Percentiles rank a stretch among this genome's conserved stretches.
Evolutionary conservation across 2,113 vertebrate genomes (phyloP).

Genomic region (Callionymus lyra): DNA sequence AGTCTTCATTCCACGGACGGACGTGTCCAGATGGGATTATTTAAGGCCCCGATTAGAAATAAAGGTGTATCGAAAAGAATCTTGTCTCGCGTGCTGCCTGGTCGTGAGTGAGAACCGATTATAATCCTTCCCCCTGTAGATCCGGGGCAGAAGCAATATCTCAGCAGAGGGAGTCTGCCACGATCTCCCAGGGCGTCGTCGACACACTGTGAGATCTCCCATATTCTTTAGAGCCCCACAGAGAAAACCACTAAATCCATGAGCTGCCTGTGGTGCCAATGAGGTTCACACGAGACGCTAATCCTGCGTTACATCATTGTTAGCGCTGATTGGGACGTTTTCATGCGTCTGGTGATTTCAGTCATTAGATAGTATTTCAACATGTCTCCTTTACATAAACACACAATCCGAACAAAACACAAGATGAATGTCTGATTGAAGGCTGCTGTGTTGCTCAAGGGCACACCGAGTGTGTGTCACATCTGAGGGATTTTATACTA

Average conservation of each 20-base stretch:
- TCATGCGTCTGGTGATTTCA: too few species aligned
- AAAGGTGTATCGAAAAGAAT: conserved; percentile 26
- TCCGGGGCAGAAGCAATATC: not conserved
- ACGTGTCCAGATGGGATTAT: conserved; percentile 23
- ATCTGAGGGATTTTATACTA: too few species aligned
- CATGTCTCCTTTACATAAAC: too few species aligned
- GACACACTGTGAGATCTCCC: conserved; percentile 37
- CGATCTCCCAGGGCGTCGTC: conserved; percentile 32
- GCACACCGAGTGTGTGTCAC: too few species aligned
- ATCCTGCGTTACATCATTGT: conserved; percentile 30
- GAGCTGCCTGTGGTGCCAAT: conserved; percentile 28
- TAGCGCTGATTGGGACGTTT: too few species aligned
- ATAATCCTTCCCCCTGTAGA: conserved; percentile 3
- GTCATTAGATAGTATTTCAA: too few species aligned
- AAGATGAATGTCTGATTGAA: too few species aligned
- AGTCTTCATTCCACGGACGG: conserved; percentile 16
- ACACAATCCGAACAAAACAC: too few species aligned
- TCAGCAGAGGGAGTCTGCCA: conserved; percentile 24
- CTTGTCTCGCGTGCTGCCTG: conserved; percentile 24
- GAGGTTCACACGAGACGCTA: conserved; percentile 31
- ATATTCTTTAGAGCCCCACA: conserved; percentile 29
- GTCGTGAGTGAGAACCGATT: conserved; percentile 30
- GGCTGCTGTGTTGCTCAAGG: too few species aligned
- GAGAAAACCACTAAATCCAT: conserved; percentile 40
- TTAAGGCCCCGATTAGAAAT: conserved; percentile 40